These are phyloP conservation scores for Scolopax rusticola DNA, from an alignment of 2,797 vertebrate genomes.

Conservation along the genomic window DNA sequence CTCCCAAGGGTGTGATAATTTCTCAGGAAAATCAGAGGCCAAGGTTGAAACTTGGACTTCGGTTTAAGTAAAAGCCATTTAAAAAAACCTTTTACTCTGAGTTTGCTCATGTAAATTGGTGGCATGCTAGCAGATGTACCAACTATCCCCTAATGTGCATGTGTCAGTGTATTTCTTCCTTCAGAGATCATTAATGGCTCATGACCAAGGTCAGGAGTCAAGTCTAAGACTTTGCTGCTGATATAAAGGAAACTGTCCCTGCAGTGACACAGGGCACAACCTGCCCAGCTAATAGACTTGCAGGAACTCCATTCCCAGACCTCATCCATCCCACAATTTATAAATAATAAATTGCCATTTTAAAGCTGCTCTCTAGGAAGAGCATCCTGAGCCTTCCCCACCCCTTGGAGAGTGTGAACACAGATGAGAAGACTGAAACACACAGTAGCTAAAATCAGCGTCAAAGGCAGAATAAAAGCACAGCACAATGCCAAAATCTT, in stretches of 20 bases:
- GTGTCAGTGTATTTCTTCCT: constrained; percentile 41
- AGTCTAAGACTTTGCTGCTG: constrained; percentile 15
- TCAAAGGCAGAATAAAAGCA: background rate
- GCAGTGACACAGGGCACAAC: constrained; percentile 37
- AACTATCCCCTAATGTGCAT: background rate
- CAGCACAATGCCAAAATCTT: background rate
- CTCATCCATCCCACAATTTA: constrained; percentile 9
- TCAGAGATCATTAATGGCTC: constrained; percentile 56
- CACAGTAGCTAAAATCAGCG: background rate
- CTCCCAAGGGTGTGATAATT: background rate
- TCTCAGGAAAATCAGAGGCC: background rate
- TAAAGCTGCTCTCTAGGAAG: constrained; percentile 31
- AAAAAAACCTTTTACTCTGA: background rate
- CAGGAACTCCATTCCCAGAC: constrained; percentile 15
- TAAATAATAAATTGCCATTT: constrained; percentile 48
- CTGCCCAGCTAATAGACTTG: constrained; percentile 43
- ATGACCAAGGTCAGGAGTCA: constrained; percentile 52
- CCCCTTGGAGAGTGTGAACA: background rate
- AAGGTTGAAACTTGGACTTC: background rate
- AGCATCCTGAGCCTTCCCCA: background rate
- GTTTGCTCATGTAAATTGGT: constrained; percentile 1
- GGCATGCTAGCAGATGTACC: background rate
- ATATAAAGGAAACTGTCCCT: constrained; percentile 6
- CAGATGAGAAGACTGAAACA: background rate
- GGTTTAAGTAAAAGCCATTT: background rate